phyloP scores from a whole-genome alignment of 2,113 vertebrate genomes.

The Lethenteron camtschaticum region DNA sequence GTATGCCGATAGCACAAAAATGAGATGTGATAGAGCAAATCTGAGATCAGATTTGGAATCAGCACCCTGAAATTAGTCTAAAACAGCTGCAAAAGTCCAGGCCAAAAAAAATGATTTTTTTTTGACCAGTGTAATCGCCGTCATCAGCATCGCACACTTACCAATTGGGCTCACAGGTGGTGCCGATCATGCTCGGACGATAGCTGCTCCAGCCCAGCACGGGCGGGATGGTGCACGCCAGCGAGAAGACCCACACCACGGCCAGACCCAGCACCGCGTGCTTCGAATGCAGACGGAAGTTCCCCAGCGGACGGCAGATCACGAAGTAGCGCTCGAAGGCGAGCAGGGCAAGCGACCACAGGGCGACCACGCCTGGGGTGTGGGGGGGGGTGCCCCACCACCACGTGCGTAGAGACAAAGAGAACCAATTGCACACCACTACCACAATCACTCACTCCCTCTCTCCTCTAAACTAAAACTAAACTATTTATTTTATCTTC shows the following conservation, averaged over 20 bases:
- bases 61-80: no score
- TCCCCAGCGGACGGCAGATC: slow-evolving; percentile 42
- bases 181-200: slow-evolving; percentile 60
- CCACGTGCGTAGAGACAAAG: no score
- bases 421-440: no score
- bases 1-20: no score
- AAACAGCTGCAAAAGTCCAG: no score
- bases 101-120: no score
- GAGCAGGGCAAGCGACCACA: slow-evolving; percentile 58
- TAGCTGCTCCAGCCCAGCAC: slow-evolving; percentile 64
- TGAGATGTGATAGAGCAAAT: no score
- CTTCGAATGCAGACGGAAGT: slow-evolving; percentile 23
- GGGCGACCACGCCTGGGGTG: slow-evolving; percentile 44
- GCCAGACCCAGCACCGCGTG: slow-evolving; percentile 38
- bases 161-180: slow-evolving; percentile 75
- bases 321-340: slow-evolving; percentile 51
- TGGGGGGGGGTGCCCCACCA: no score
- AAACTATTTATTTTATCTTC: no score
- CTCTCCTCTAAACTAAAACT: no score
- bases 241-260: slow-evolving; percentile 58
- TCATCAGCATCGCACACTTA: slow-evolving; percentile 19
- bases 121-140: not conserved
- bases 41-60: no score
- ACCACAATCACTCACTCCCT: no score
- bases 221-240: slow-evolving; percentile 57